A percentile compares a stretch with the other conserved stretches of the same genome.
Conservation (phyloP, 2,113 vertebrate species). For the Limanda limanda region DNA sequence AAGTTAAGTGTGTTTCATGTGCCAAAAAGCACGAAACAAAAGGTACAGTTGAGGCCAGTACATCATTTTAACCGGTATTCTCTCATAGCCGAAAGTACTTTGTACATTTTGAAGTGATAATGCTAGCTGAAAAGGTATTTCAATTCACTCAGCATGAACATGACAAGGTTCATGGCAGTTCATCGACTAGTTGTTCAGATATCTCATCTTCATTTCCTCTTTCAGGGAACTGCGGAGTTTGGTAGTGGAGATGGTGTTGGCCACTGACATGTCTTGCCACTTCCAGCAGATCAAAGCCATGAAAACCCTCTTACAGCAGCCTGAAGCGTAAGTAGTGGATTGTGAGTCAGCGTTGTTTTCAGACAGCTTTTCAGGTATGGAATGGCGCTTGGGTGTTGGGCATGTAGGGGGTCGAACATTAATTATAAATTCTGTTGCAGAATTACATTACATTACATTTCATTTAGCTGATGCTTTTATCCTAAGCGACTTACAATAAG, state of each 20-base stretch:
- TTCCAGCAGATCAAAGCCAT: conserved; percentile 97
- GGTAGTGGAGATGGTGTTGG: conserved; percentile 97
- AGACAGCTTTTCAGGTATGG: too few relatives aligned
- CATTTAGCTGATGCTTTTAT: too few relatives aligned
- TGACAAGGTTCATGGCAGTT: background rate
- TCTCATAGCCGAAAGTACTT: too few relatives aligned
- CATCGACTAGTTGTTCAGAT: background rate
- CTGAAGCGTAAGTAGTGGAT: conserved; percentile 88
- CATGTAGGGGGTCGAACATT: too few relatives aligned
- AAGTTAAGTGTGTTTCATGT: background rate
- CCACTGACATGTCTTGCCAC: conserved; percentile 97
- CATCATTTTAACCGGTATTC: too few relatives aligned
- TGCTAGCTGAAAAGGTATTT: background rate
- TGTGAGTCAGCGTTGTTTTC: background rate
- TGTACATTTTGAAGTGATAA: too few relatives aligned
- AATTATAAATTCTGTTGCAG: too few relatives aligned
- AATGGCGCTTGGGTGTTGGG: too few relatives aligned
- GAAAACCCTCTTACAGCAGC: conserved; percentile 90
- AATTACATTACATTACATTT: too few relatives aligned
- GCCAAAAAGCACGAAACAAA: too few relatives aligned
- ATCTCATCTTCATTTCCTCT: background rate
- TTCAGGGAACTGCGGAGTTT: conserved; percentile 90
- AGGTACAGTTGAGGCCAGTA: too few relatives aligned
- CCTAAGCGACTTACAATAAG: too few relatives aligned
- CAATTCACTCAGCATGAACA: background rate